These are phyloP conservation scores for Atta colombica DNA, from an alignment of 1,140 invertebrate genomes.

Conservation along the genomic window DNA sequence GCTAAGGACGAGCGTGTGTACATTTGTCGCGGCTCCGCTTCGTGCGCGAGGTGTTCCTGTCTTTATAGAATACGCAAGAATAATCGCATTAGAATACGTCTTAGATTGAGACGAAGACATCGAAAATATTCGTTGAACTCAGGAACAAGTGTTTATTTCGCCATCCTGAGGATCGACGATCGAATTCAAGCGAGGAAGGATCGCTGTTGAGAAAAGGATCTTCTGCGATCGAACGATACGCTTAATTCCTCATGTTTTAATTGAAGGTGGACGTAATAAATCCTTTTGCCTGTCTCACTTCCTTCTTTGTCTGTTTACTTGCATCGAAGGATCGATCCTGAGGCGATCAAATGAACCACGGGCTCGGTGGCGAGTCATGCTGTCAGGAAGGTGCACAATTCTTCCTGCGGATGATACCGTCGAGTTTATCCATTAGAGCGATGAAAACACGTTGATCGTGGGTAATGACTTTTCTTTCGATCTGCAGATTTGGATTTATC, in stretches of 20 bases:
- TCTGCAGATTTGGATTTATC: background rate
- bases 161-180: constrained; percentile 62
- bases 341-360: constrained; percentile 41
- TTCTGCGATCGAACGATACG: background rate
- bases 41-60: constrained; percentile 1
- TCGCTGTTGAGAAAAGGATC: background rate
- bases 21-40: constrained; percentile 59
- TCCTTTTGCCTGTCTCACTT: constrained; percentile 34
- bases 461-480: constrained; percentile 44
- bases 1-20: constrained; percentile 66
- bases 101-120: background rate
- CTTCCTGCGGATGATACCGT: constrained; percentile 19
- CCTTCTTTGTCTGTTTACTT: constrained; percentile 53
- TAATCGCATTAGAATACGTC: constrained; percentile 1
- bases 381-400: constrained; percentile 33
- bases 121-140: background rate
- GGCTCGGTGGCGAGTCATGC: background rate
- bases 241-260: constrained; percentile 29
- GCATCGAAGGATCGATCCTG: constrained; percentile 39
- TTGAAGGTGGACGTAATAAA: constrained; percentile 29
- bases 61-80: background rate
- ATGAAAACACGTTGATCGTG: constrained; percentile 36
- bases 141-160: constrained; percentile 29
- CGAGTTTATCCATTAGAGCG: constrained; percentile 19
- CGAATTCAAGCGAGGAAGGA: constrained; percentile 34